A percentile compares a stretch with the other conserved stretches of the same genome.
Conservation (phyloP, 2,888 invertebrate species). For the Clitarchus hookeri region DNA sequence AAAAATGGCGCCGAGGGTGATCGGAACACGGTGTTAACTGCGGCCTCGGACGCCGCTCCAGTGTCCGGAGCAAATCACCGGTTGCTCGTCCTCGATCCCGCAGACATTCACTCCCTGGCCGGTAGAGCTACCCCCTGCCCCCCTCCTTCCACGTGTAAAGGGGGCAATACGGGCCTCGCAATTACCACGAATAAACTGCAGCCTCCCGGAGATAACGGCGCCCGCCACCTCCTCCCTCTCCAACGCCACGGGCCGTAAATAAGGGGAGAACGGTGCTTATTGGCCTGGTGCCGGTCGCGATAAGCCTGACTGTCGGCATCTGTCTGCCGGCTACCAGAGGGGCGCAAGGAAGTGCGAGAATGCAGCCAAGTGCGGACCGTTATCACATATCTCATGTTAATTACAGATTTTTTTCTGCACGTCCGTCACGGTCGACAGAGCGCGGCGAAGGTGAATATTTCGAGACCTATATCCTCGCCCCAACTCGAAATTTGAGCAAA, state of each 20-base stretch:
- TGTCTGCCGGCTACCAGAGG: neutral
- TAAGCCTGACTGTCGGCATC: neutral
- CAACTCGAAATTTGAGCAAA: too few relatives aligned
- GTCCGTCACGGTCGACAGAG: too few relatives aligned
- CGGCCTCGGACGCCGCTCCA: too few relatives aligned
- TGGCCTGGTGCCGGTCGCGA: neutral
- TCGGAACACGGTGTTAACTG: too few relatives aligned
- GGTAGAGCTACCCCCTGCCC: neutral
- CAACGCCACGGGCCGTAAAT: neutral
- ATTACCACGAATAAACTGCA: slow-evolving; percentile 6
- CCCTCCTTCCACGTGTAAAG: neutral
- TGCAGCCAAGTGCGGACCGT: neutral
- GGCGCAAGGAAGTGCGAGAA: neutral
- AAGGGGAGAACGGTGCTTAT: neutral
- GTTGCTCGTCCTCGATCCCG: too few relatives aligned
- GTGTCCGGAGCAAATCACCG: too few relatives aligned
- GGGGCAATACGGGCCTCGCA: neutral
- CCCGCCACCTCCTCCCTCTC: neutral
- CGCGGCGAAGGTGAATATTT: too few relatives aligned
- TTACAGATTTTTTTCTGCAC: too few relatives aligned
- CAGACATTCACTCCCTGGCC: neutral
- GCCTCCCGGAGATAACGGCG: neutral
- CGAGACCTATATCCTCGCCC: too few relatives aligned
- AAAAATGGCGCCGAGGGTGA: too few relatives aligned
- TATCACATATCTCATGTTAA: neutral